phyloP scores from a whole-genome alignment of 2,113 vertebrate genomes.

The Brienomyrus brachyistius region DNA sequence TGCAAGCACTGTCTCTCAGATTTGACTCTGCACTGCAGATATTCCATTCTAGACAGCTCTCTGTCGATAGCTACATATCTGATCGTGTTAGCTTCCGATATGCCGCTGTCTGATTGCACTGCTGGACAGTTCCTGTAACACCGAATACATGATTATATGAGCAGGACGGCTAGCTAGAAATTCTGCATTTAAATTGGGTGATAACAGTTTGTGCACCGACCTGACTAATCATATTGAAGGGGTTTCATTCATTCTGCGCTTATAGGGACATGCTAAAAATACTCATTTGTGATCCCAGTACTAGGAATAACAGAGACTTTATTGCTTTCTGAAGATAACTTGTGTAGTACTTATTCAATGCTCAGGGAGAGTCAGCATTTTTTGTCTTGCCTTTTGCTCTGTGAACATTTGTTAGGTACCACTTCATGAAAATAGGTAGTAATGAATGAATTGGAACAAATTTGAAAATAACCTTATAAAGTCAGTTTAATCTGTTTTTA shows the following conservation, averaged over 20 bases:
- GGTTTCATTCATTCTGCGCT: background rate
- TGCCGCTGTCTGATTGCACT: background rate
- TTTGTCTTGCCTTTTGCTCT: background rate
- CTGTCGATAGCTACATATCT: background rate
- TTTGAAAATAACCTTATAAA: background rate
- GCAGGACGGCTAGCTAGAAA: background rate
- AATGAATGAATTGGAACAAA: background rate
- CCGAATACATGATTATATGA: background rate
- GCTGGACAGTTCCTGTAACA: background rate
- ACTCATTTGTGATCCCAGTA: background rate
- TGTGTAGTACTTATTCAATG: too few species aligned
- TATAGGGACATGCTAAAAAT: background rate
- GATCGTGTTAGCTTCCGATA: background rate
- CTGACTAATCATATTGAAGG: background rate
- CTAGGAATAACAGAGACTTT: background rate
- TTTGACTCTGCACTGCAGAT: background rate
- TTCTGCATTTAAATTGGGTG: background rate
- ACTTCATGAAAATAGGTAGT: background rate
- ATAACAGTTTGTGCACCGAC: background rate
- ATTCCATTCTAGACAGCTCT: background rate
- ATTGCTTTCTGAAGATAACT: too few species aligned
- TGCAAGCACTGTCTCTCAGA: background rate
- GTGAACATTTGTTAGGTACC: background rate
- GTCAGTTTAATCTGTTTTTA: background rate
- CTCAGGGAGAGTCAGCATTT: too few species aligned